Base-by-base conservation (phyloP, 2,888 invertebrate species). In the Drosophila kanekoi region DNA sequence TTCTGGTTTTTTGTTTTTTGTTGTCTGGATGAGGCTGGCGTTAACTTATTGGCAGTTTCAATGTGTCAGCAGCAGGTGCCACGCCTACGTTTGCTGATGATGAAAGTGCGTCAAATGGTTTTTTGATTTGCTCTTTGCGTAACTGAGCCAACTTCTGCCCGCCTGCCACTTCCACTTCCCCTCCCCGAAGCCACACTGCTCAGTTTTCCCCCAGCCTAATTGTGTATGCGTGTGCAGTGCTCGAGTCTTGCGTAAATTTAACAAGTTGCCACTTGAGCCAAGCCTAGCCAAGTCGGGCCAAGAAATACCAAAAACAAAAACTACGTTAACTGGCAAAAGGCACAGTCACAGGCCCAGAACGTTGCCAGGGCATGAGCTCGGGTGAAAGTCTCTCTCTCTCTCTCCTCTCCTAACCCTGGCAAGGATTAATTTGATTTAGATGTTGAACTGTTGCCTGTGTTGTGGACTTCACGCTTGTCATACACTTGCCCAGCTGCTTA, bases 101-200 rank as follows among this genome's bases (percentile, higher is more conserved):
- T 87, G 87, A 84, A 87, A 87, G 79, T 89, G 89, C 86, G 86
- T 84, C 87, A 87, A 84, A 89, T 87, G 85, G 87, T 82, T 87
- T 86, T 87, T 87, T 87, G 86, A 89, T 89, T 85, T 87, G 81
- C 79, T 79, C 76, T 85, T 77, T 82, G 71, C 85, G 80, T 88
- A 88, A 81, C 88, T 72, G 76, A 80, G 74, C 78, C 28, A 28
- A 28, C 8, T 8, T 49, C 14, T 40, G 47, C 11, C 47, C 33
- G 28, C 2, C 13, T 48, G 33, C 40, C 49, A 11, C 28, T 13
- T 4, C 11, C 16, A 4, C 18, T 10, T n/a, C 41, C 28, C 2
- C 11, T 16, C 37, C 38, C 14, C 35, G n/a, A 4, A 38, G 35
- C 44, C 10, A 28, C 2, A 2, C 14, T 33, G 5, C 40, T 37